These are phyloP conservation scores for Globodera ellingtonae DNA, from an alignment of 1,140 invertebrate genomes.

Conservation along the genomic window DNA sequence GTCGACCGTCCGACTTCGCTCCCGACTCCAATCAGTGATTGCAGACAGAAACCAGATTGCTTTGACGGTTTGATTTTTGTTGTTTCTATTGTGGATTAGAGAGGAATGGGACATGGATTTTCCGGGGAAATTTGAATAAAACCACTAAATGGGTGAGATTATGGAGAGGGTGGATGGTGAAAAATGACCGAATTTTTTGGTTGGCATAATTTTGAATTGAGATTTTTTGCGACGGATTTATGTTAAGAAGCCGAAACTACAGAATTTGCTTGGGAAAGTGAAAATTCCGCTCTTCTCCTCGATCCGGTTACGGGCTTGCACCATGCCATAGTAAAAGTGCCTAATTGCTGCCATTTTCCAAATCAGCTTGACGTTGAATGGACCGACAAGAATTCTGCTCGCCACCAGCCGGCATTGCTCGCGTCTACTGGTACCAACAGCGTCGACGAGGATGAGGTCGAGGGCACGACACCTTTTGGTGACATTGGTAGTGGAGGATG, in stretches of 20 bases:
- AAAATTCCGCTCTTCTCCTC: too few relatives aligned
- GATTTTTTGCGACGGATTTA: too few relatives aligned
- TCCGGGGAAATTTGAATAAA: too few relatives aligned
- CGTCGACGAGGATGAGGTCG: neutral
- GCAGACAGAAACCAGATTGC: slow-evolving; percentile 53
- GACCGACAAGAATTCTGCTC: slow-evolving; percentile 26
- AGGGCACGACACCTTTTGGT: neutral
- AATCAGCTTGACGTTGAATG: slow-evolving; percentile 46
- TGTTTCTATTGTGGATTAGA: too few relatives aligned
- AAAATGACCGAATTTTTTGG: too few relatives aligned
- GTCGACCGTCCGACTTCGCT: slow-evolving; percentile 42
- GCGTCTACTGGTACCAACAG: slow-evolving; percentile 8
- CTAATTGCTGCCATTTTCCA: neutral
- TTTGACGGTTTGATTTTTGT: slow-evolving; percentile 18
- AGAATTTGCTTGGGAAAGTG: too few relatives aligned
- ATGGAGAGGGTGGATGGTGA: too few relatives aligned
- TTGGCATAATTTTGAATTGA: too few relatives aligned
- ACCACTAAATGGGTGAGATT: too few relatives aligned
- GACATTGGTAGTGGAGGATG: slow-evolving; percentile 1
- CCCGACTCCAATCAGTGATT: slow-evolving; percentile 44
- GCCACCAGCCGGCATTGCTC: slow-evolving; percentile 4
- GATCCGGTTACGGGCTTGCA: neutral
- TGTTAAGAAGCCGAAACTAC: too few relatives aligned
- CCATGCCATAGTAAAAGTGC: neutral
- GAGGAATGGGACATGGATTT: too few relatives aligned